These are phyloP conservation scores for Cossypha dichroa DNA, from an alignment of 2,797 vertebrate genomes.

Conservation along the genomic window DNA sequence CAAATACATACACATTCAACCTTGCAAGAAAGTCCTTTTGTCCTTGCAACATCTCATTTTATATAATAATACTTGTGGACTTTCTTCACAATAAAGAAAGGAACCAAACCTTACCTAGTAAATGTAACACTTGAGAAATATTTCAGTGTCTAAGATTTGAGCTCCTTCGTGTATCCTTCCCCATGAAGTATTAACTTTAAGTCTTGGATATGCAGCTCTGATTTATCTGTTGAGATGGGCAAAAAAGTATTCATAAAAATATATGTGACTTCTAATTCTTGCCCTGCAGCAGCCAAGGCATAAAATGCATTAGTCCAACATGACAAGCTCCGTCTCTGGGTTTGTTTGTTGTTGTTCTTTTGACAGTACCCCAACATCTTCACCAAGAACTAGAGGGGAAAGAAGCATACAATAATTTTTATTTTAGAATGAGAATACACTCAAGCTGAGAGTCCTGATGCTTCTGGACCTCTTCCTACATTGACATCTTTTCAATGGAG, in stretches of 20 bases:
- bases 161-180: background rate
- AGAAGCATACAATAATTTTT: background rate
- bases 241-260: background rate
- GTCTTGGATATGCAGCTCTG: background rate
- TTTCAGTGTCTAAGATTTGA: background rate
- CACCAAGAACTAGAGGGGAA: background rate
- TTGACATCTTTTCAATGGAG: background rate
- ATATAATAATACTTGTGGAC: background rate
- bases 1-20: background rate
- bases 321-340: background rate
- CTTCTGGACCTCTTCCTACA: background rate
- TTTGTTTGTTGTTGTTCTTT: background rate
- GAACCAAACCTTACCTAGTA: fast-evolving
- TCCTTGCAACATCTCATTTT: background rate
- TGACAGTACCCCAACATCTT: background rate
- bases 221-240: background rate
- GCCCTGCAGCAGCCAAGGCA: background rate
- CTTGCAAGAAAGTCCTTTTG: background rate
- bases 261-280: background rate
- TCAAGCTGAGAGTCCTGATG: background rate
- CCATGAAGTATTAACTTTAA: background rate
- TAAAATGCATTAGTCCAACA: background rate
- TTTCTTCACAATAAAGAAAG: background rate
- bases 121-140: background rate
- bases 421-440: background rate